phyloP scores from a whole-genome alignment of 2,888 invertebrate genomes.

The Acanthosepion lycidas region DNA sequence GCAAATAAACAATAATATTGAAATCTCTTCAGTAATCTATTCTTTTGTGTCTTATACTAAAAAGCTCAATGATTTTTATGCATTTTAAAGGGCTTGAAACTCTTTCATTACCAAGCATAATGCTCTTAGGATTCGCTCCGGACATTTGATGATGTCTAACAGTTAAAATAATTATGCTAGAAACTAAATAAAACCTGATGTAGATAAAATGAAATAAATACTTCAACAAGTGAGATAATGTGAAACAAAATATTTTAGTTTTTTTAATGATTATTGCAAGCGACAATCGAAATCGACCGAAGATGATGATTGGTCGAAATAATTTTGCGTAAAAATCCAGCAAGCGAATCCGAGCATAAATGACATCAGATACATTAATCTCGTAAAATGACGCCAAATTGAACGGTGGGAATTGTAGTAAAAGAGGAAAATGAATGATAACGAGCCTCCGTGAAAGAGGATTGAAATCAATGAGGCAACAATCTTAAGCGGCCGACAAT shows the following conservation, averaged over 20 bases:
- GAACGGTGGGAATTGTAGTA: background rate
- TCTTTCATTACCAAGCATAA: too few species aligned
- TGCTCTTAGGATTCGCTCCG: too few species aligned
- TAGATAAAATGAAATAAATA: background rate
- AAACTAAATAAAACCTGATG: too few species aligned
- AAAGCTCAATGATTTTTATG: too few species aligned
- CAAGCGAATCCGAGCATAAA: background rate
- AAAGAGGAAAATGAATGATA: background rate
- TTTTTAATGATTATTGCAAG: background rate
- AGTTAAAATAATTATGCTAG: too few species aligned
- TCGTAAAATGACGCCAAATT: background rate
- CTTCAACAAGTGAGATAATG: background rate
- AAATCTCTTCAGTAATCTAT: too few species aligned
- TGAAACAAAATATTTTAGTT: background rate
- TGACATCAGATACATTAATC: background rate
- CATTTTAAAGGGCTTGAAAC: too few species aligned
- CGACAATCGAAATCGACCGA: background rate
- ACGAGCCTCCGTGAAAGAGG: background rate
- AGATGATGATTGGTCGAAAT: background rate
- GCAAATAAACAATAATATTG: too few species aligned
- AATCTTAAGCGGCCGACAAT: background rate
- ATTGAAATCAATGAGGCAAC: background rate
- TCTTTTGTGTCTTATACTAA: too few species aligned
- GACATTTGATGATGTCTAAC: too few species aligned
- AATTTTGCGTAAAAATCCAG: background rate